Evolutionary conservation across 2,888 invertebrate species (phyloP), one percentile per base, ranked within the genome.

Genomic region (Sinelater perroti): DNA sequence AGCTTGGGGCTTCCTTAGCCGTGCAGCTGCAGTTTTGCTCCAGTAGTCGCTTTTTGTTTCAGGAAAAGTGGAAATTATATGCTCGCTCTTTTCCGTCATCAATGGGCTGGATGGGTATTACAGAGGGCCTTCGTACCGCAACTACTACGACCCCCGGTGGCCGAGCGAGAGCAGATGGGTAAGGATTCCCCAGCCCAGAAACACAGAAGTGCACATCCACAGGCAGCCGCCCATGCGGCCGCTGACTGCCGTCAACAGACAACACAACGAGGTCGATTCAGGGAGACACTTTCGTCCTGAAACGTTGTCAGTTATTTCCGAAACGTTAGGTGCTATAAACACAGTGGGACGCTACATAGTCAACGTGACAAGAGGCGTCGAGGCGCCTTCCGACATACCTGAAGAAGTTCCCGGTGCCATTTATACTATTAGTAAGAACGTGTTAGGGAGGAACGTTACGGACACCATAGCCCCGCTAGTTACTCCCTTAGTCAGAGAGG

Each of bases 271-370:
- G 45, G 28, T 56, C 3, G 74, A 73, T 47, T 67, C 71, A 28
- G 70, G 70, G n/a, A 67, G 79, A 20, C 75, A 77, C 66, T 75
- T 78, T 55, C 68, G 71, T 40, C 76, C 77, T 17, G 77, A 78
- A 55, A 78, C 82, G 1, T 70, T 85, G 52, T 71, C 77, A 46
- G 81, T 79, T 45, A 83, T 85, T 60, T 82, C 84, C 1, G 86
- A 86, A 73, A 86, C 86, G 1, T 73, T 86, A 2, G 93, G 93
- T 21, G 93, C 93, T 2, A 82, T 94, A 10, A 93, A 93, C 66
- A 92, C 93, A 1, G 90, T 94, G 0, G 93, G 93, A 0, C 87
- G 89, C 72, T 91, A 91, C 72, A 82, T 94, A 63, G 91, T 94
- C 0, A 92, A 92, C 69, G 90, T 91, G 83, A 92, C 88, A 0